These are phyloP conservation scores for Metallyticus violacea DNA, from an alignment of 2,888 invertebrate species.

Conservation along the genomic window DNA sequence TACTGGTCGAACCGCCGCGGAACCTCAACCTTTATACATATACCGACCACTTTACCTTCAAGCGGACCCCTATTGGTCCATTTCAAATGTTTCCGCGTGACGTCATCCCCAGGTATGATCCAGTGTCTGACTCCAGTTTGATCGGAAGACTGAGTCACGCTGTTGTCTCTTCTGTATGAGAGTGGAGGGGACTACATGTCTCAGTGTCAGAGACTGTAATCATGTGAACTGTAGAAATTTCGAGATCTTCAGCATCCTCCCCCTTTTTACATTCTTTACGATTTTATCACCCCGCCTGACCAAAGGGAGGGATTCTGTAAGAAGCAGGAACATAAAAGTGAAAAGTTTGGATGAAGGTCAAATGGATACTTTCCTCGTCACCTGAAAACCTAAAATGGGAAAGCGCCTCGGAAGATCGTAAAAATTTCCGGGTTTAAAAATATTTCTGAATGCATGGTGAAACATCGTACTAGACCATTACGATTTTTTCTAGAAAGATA, in stretches of 20 bases:
- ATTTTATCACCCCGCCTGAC: too few species aligned
- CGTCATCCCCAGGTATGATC: neutral
- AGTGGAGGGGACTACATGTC: too few species aligned
- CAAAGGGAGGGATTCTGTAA: too few species aligned
- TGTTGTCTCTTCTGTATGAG: too few species aligned
- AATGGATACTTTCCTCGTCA: too few species aligned
- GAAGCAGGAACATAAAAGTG: too few species aligned
- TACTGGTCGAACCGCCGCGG: neutral
- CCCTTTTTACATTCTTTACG: too few species aligned
- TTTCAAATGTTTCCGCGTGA: slow-evolving; percentile 16
- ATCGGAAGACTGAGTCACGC: neutral
- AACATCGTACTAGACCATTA: too few species aligned
- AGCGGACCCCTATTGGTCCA: slow-evolving; percentile 3
- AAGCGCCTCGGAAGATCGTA: too few species aligned
- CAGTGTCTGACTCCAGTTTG: neutral
- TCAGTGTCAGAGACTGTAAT: neutral
- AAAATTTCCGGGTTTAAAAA: neutral
- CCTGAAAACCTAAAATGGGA: neutral
- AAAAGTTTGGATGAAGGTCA: too few species aligned
- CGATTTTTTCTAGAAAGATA: too few species aligned
- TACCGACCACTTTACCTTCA: slow-evolving; percentile 15
- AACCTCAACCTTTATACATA: slow-evolving; percentile 21
- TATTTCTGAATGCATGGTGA: too few species aligned
- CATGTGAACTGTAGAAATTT: neutral
- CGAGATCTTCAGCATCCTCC: neutral